Evolutionary conservation across 2,888 invertebrate species (phyloP).

Genomic region (Beris chalybata): DNA sequence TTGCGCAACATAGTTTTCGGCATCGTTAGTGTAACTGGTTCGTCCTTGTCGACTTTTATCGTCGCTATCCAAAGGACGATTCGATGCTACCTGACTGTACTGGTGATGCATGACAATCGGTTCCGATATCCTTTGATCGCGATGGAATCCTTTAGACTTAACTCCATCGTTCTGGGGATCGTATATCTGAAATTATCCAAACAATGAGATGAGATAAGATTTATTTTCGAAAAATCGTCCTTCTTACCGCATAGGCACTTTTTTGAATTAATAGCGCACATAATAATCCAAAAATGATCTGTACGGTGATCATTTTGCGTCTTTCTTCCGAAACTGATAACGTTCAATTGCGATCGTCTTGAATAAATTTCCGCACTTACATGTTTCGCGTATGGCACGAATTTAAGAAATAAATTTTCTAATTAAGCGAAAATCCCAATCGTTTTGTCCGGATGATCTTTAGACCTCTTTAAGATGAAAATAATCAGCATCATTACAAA

Average conservation of each 20-base stretch:
- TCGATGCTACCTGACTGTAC: conserved; percentile 34
- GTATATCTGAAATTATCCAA: conserved; percentile 44
- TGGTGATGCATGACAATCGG: conserved; percentile 34
- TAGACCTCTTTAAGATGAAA: conserved; percentile 26
- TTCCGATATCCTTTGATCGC: conserved; percentile 40
- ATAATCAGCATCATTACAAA: background rate
- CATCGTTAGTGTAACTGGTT: conserved; percentile 22
- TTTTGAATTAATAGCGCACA: conserved; percentile 18
- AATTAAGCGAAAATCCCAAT: conserved; percentile 19
- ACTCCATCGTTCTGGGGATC: conserved; percentile 42
- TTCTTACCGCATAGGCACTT: conserved; percentile 38
- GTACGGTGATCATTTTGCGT: conserved; percentile 9
- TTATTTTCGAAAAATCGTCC: conserved; percentile 11
- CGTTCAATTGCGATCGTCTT: conserved; percentile 17
- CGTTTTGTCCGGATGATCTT: conserved; percentile 28
- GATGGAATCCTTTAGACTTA: conserved; percentile 46
- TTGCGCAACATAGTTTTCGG: conserved; percentile 43
- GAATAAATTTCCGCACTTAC: conserved; percentile 24
- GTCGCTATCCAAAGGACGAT: conserved; percentile 18
- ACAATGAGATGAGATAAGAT: conserved; percentile 7
- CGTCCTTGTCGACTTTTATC: conserved; percentile 6
- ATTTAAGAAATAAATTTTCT: conserved; percentile 30
- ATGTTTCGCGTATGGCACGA: conserved; percentile 31
- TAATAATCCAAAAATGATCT: conserved; percentile 7
- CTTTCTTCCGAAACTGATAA: conserved; percentile 14